Evolutionary conservation across 2,113 vertebrate genomes (phyloP), one percentile per base, ranked within the genome.

Genomic region (Eulacestoma nigropectus): DNA sequence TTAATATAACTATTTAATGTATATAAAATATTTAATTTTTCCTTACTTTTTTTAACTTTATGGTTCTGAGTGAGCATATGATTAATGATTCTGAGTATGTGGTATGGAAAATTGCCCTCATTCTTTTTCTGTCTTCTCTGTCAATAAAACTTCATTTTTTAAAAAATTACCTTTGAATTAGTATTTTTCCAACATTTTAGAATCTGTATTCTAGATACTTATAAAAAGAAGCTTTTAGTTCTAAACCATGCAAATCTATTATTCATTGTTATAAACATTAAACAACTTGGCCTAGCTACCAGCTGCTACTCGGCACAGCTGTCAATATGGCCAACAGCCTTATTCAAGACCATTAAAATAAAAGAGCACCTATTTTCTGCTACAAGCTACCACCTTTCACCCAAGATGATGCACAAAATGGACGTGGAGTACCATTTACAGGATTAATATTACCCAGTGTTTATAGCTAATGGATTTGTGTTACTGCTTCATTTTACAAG

Each of bases 291-390:
- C 80, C 59, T 79, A 60, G 49, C 79, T 77, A 53, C 89, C 83
- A 92, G 90, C 76, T 96, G 82, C 72, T 93, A 65, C 87, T 73
- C 10, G 0, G 76, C 79, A 87, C 92, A 96, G 92, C 89, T 96
- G 94, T 95, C 94, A 95, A 41, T 93, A 69, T 49, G 64, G 70
- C 69, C 78, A 90, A 76, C 70, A 93, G 69, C 42, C 84, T 94
- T 86, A 79, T 70, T 94, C 82, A 96, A 96, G 89, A 94, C 63
- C 80, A 91, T 94, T 96, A 95, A 96, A 95, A 95, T 80, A 89
- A 95, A 73, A 93, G 19, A 85, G 46, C 56, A 89, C 89, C 83
- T 96, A 86, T 96, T 96, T 94, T 92, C 85, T 96, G 52, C 83
- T 95, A 88, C 86, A 75, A 75, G 60, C 69, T 86, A 57, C 82